A percentile compares a stretch with the other conserved stretches of the same genome.
phyloP scores from a whole-genome alignment of 2,797 vertebrate species.

The Otus scops region DNA sequence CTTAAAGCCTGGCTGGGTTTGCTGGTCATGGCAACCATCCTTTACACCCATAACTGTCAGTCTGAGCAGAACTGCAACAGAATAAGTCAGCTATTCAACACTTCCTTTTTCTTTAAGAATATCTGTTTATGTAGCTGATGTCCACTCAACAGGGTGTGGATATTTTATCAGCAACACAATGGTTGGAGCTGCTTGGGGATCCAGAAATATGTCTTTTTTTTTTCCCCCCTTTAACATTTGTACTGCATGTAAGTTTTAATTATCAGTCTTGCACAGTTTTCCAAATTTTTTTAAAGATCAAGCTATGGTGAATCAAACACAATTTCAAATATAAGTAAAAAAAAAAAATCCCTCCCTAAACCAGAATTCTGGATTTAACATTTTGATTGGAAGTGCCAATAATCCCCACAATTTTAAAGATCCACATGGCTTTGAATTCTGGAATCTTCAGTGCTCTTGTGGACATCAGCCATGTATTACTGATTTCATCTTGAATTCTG shows the following conservation, averaged over 20 bases:
- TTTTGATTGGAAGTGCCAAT: not conserved
- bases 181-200: not conserved
- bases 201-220: not conserved
- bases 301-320: not conserved
- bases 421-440: not conserved
- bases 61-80: constrained; percentile 26
- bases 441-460: not conserved
- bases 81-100: constrained; percentile 64
- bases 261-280: not conserved
- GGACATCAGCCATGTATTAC: not conserved
- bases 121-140: constrained; percentile 63
- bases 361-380: not conserved
- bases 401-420: not conserved
- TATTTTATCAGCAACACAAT: constrained; percentile 39
- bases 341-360: not conserved
- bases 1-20: constrained; percentile 61
- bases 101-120: constrained; percentile 46
- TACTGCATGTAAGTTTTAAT: not conserved
- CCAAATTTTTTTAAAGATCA: not conserved
- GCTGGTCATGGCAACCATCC: constrained; percentile 51
- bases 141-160: constrained; percentile 30
- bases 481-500: not conserved
- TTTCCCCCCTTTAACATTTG: not conserved
- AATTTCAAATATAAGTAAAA: not conserved
- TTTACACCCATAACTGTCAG: constrained; percentile 56